phyloP scores from a whole-genome alignment of 2,797 vertebrate genomes.

The Melanogrammus aeglefinus region DNA sequence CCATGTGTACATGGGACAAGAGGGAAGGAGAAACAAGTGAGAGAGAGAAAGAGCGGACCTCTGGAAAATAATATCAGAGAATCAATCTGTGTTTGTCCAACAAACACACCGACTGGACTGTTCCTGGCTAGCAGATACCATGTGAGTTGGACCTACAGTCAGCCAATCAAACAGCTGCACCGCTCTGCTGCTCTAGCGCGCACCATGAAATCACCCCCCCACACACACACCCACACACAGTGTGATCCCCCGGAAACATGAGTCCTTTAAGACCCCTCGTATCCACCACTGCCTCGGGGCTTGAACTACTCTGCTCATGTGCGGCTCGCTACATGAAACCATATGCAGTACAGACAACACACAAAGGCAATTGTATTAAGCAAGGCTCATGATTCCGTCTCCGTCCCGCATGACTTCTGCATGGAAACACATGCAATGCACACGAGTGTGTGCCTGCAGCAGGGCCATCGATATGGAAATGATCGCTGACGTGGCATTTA shows the following conservation, averaged over 20 bases:
- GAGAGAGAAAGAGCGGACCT: neutral
- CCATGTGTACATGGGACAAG: too few relatives aligned
- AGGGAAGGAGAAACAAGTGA: too few relatives aligned
- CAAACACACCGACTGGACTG: neutral
- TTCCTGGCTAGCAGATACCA: neutral
- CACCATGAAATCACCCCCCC: neutral
- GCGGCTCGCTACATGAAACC: neutral
- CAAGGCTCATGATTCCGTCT: conserved; percentile 39
- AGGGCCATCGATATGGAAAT: neutral
- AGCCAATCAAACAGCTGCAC: neutral
- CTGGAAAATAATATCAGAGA: neutral
- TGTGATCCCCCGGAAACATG: neutral
- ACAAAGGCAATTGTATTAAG: conserved; percentile 52
- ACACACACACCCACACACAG: too few relatives aligned
- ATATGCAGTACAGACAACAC: conserved; percentile 14
- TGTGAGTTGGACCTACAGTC: neutral
- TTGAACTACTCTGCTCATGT: neutral
- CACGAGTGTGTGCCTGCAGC: conserved; percentile 5
- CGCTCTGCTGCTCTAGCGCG: neutral
- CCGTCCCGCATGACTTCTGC: conserved; percentile 25
- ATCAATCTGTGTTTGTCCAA: neutral
- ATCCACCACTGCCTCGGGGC: neutral
- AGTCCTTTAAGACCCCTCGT: neutral
- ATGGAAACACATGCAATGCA: conserved; percentile 22
- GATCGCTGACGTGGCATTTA: neutral